Conservation (phyloP, 2,888 invertebrate genomes). For the Idaea straminata region DNA sequence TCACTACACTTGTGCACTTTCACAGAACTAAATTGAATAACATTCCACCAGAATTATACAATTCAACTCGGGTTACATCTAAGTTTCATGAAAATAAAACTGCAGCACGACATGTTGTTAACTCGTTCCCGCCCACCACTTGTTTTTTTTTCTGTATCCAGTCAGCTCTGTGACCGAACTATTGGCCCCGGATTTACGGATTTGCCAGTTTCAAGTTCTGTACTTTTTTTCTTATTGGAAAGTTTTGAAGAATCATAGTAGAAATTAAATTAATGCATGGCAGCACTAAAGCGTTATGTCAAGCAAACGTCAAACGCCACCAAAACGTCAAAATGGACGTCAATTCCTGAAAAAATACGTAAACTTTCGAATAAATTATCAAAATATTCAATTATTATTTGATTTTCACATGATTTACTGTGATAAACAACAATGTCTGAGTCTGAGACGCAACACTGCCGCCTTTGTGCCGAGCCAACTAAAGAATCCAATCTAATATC, state of each 20-base stretch:
- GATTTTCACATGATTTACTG: neutral
- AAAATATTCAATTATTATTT: conserved; percentile 13
- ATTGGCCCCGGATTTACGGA: too few species aligned
- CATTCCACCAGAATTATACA: too few species aligned
- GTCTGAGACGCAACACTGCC: conserved; percentile 56
- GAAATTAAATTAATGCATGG: conserved; percentile 2
- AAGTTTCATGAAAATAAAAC: too few species aligned
- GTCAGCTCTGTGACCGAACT: too few species aligned
- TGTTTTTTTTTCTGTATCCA: too few species aligned
- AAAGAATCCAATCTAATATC: conserved; percentile 54
- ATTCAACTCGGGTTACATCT: too few species aligned
- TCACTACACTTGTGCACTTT: too few species aligned
- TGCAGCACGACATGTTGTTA: too few species aligned
- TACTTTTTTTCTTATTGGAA: too few species aligned
- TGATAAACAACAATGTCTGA: conserved; percentile 46
- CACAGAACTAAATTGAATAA: too few species aligned
- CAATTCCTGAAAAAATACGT: conserved; percentile 10
- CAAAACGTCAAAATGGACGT: conserved; percentile 22
- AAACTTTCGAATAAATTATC: conserved; percentile 13
- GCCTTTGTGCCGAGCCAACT: conserved; percentile 69
- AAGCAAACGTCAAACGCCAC: conserved; percentile 23
- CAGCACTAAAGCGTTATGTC: conserved; percentile 14
- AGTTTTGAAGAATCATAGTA: neutral
- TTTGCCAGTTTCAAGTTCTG: too few species aligned
- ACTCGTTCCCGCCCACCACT: too few species aligned